Conservation (phyloP, 2,888 invertebrate genomes). For the Ischnura elegans region DNA sequence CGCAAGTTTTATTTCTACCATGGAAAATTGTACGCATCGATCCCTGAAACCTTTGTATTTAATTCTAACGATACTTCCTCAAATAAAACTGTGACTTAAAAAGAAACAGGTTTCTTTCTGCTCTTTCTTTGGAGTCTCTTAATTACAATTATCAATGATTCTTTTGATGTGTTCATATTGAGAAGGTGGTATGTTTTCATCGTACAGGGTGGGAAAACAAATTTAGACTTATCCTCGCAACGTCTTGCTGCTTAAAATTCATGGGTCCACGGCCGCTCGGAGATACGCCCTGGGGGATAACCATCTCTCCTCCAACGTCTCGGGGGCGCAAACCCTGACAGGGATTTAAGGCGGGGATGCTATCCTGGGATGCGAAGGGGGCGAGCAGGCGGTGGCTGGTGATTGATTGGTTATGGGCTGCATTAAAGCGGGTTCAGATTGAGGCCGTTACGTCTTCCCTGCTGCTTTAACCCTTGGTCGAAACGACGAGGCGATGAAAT, state of each 20-base stretch:
- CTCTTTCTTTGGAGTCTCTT: too few relatives aligned
- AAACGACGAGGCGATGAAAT: not conserved
- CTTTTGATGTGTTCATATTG: not conserved
- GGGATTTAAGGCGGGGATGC: not conserved
- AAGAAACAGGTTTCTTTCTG: too few relatives aligned
- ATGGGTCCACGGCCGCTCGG: not conserved
- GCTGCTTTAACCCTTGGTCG: not conserved
- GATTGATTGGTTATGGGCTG: slow-evolving; percentile 14
- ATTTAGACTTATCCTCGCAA: not conserved
- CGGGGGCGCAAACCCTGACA: not conserved
- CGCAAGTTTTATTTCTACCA: too few relatives aligned
- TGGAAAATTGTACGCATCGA: too few relatives aligned
- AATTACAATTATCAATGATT: too few relatives aligned
- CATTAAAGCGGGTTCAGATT: slow-evolving; percentile 20
- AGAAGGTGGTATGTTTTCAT: not conserved
- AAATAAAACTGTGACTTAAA: too few relatives aligned
- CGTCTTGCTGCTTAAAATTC: not conserved
- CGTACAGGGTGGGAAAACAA: not conserved
- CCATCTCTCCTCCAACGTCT: not conserved
- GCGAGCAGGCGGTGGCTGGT: not conserved
- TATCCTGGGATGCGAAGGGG: not conserved
- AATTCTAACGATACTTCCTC: too few relatives aligned
- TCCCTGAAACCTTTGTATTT: too few relatives aligned
- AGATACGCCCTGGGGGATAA: slow-evolving; percentile 23
- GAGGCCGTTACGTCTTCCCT: not conserved